A percentile compares a stretch with the other conserved stretches of the same genome.
Conservation (phyloP, 1,140 invertebrate genomes). For the Prorops nasuta region DNA sequence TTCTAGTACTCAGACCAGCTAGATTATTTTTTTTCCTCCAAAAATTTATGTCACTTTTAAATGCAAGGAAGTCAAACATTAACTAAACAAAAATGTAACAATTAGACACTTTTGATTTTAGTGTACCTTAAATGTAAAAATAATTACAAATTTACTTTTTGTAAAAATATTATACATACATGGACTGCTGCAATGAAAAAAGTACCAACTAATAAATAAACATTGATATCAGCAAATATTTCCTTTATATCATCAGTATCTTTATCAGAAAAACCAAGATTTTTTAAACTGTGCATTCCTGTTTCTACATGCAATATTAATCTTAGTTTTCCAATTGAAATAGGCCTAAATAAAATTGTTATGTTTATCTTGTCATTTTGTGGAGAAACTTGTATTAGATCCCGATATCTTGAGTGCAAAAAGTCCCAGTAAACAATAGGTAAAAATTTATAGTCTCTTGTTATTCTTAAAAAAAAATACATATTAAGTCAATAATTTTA, state of each 20-base stretch:
- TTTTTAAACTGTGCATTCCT: conserved; percentile 71
- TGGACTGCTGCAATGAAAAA: conserved; percentile 89
- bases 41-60: conserved; percentile 97
- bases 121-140: conserved; percentile 7
- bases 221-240: conserved; percentile 93
- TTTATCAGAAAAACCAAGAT: conserved; percentile 86
- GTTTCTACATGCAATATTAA: conserved; percentile 79
- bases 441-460: conserved; percentile 69
- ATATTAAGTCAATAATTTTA: conserved; percentile 2
- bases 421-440: conserved; percentile 83
- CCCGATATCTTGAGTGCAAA: conserved; percentile 72
- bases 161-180: conserved; percentile 63
- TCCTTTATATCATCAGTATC: conserved; percentile 96
- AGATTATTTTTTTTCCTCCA: conserved; percentile 84
- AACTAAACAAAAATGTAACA: conserved; percentile 65
- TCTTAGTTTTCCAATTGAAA: conserved; percentile 69
- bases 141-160: neutral
- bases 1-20: conserved; percentile 84
- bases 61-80: conserved; percentile 94
- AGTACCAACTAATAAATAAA: conserved; percentile 90
- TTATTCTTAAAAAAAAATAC: conserved; percentile 57
- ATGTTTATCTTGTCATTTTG: conserved; percentile 61
- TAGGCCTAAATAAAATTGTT: conserved; percentile 64
- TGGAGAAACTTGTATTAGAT: conserved; percentile 66
- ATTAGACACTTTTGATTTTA: neutral